Base-by-base conservation (phyloP, 2,888 invertebrate genomes). In the Prosopocoilus inquinatus region DNA sequence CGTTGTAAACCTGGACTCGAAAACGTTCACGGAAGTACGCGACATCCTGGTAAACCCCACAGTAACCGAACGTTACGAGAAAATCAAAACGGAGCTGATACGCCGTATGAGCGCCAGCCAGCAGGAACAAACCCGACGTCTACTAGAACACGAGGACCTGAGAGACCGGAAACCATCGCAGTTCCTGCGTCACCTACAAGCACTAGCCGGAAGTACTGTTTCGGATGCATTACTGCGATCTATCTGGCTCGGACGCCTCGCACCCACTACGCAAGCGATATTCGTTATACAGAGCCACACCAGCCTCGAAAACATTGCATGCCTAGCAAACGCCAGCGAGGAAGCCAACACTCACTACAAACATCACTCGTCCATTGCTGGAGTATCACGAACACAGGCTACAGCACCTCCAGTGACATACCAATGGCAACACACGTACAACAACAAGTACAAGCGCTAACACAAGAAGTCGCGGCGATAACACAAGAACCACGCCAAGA, bases 11-110 rank as follows among this genome's bases (percentile, higher is more conserved):
- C 47, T 60, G 33, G 45, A 55, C 1, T 8, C 20, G 2, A 33
- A 43, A n/a, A 47, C 51, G 41, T 55, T 44, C 7, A 20, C 12
- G 8, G 51, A 60, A 46, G 58, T 60, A 1, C 13, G 32, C 15
- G 57, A 60, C 20, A 48, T 58, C 12, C 47, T 60, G 1, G 32
- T 34, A 11, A 52, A 48, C 47, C 58, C 60, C 34, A 70, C 67
- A 1, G 36, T 13, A 1, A 28, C 13, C 9, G 55, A 49, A 7
- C 59, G 57, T 11, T 68, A 67, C 45, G 46, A 43, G 2, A 57
- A 11, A 8, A 13, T 72, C 0, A 70, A 70, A 50, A 20, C 35
- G 0, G 65, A 66, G 41, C 53, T 72, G 2, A 64, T 70, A 1
- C 46, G 60, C 65, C 50, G 35, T 2, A 48, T 51, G 9, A 34